phyloP scores from a whole-genome alignment of 2,888 invertebrate genomes.

The Thecocarcelia acutangulata region DNA sequence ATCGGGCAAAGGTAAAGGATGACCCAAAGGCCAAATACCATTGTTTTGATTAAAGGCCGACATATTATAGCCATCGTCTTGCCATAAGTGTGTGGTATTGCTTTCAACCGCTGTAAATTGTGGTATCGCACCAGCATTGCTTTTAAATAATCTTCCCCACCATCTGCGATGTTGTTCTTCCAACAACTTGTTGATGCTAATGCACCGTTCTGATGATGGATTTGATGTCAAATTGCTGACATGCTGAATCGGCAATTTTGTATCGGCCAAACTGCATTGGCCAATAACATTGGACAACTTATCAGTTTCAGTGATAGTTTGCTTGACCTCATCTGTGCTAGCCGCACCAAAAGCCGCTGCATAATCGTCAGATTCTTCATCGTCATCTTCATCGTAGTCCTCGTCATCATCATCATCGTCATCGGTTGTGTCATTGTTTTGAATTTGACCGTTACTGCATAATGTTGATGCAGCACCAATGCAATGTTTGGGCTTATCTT shows the following conservation, averaged over 20 bases:
- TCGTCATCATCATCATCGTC: constrained; percentile 72
- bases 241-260: constrained; percentile 56
- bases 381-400: constrained; percentile 70
- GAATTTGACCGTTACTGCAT: constrained; percentile 70
- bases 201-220: constrained; percentile 78
- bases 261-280: constrained; percentile 60
- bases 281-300: constrained; percentile 45
- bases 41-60: constrained; percentile 82
- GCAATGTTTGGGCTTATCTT: constrained; percentile 72
- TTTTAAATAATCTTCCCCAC: constrained; percentile 59
- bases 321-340: constrained; percentile 56
- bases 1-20: constrained; percentile 89
- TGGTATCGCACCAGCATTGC: constrained; percentile 20
- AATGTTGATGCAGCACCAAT: constrained; percentile 71
- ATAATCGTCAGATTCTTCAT: constrained; percentile 62
- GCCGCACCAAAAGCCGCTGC: constrained; percentile 44
- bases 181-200: constrained; percentile 76
- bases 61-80: constrained; percentile 80
- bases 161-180: constrained; percentile 74
- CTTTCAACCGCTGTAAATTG: constrained; percentile 8
- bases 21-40: constrained; percentile 86
- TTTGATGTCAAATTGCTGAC: constrained; percentile 77
- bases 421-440: constrained; percentile 75
- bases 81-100: constrained; percentile 73
- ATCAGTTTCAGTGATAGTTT: constrained; percentile 64